Conservation (phyloP, 2,888 invertebrate species). For the Drosophila falleni region DNA sequence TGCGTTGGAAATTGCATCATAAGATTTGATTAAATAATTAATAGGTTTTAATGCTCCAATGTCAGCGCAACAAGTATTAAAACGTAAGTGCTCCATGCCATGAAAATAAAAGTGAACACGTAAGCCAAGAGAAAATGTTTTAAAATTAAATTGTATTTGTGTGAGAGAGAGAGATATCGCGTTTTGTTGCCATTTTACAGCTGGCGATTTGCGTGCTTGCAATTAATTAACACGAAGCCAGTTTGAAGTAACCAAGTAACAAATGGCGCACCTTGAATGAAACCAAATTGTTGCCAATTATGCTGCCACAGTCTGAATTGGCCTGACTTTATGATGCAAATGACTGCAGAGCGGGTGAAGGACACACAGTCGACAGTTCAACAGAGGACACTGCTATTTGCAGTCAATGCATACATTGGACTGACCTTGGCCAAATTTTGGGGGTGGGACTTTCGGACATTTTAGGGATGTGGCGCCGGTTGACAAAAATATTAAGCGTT, state of each 20-base stretch:
- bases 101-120: constrained; percentile 2
- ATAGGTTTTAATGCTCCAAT: constrained; percentile 55
- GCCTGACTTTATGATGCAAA: constrained; percentile 4
- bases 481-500: constrained; percentile 13
- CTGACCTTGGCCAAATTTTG: constrained; percentile 44
- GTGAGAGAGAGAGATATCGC: not conserved
- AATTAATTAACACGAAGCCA: constrained; percentile 62
- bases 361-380: constrained; percentile 48
- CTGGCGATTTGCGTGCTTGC: constrained; percentile 58
- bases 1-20: constrained; percentile 30
- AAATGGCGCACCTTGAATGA: constrained; percentile 19
- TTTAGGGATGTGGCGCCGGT: constrained; percentile 53
- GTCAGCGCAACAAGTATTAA: constrained; percentile 62
- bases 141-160: constrained; percentile 44
- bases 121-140: constrained; percentile 14
- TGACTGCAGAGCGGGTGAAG: constrained; percentile 20
- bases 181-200: constrained; percentile 41
- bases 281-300: constrained; percentile 30
- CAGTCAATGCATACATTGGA: constrained; percentile 20
- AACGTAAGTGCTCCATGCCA: constrained; percentile 9
- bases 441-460: not conserved
- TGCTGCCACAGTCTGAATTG: constrained; percentile 3
- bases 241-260: constrained; percentile 3
- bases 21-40: constrained; percentile 71
- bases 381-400: constrained; percentile 14